These are phyloP conservation scores for Mormyrus iriodes DNA, from an alignment of 2,113 vertebrate species.

Conservation along the genomic window DNA sequence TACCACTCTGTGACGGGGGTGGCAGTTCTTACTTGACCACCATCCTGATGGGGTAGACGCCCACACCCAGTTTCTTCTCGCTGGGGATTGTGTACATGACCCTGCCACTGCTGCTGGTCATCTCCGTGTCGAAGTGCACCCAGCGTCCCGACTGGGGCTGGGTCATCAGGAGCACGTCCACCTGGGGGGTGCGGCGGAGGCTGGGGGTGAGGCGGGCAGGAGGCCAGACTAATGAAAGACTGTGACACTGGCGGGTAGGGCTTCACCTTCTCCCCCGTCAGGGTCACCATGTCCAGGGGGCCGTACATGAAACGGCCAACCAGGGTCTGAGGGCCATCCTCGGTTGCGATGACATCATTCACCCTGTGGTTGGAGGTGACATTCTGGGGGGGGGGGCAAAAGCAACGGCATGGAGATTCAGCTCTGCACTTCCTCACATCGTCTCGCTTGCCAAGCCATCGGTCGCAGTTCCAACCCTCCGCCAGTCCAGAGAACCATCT, in stretches of 20 bases:
- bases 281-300: conserved; percentile 93
- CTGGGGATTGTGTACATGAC: conserved; percentile 80
- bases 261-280: conserved; percentile 92
- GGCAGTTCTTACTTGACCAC: conserved; percentile 78
- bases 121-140: conserved; percentile 90
- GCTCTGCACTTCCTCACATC: neutral
- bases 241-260: neutral
- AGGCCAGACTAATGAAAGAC: neutral
- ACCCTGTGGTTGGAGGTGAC: conserved; percentile 92
- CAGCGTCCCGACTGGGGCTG: conserved; percentile 87
- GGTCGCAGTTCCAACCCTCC: neutral
- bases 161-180: conserved; percentile 87
- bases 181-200: conserved; percentile 57
- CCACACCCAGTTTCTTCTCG: conserved; percentile 77
- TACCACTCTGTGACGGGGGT: neutral
- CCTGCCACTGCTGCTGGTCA: conserved; percentile 88
- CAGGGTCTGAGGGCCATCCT: conserved; percentile 81
- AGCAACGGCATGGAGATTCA: neutral
- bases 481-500: neutral
- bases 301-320: conserved; percentile 98
- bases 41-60: conserved; percentile 95
- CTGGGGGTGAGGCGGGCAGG: neutral
- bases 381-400: conserved; percentile 62
- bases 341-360: conserved; percentile 83
- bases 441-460: neutral